phyloP scores from a whole-genome alignment of 2,888 invertebrate genomes.

The Buathra laborator region DNA sequence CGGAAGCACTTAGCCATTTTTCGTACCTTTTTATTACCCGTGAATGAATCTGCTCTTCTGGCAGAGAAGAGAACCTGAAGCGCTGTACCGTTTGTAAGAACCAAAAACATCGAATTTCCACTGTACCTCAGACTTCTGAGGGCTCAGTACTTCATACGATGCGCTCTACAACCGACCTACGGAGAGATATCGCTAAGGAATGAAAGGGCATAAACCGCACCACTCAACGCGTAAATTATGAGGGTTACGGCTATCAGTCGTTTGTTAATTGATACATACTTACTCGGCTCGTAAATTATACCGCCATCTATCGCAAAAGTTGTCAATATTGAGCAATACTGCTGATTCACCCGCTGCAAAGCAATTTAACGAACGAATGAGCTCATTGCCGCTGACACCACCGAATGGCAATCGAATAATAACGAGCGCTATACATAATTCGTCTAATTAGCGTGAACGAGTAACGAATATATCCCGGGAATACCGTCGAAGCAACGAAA shows the following conservation, averaged over 20 bases:
- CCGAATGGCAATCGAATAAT: neutral
- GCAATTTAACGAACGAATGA: constrained; percentile 69
- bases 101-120: too few relatives aligned
- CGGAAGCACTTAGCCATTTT: neutral
- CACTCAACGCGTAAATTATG: too few relatives aligned
- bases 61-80: too few relatives aligned
- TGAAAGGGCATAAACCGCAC: too few relatives aligned
- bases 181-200: too few relatives aligned
- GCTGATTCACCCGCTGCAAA: constrained; percentile 37
- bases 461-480: neutral
- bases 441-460: constrained; percentile 8
- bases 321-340: neutral
- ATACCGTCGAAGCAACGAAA: neutral
- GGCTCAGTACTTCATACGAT: too few relatives aligned
- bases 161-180: too few relatives aligned
- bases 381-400: constrained; percentile 49
- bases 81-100: too few relatives aligned
- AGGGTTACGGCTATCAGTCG: too few relatives aligned
- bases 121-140: too few relatives aligned
- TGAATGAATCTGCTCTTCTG: neutral
- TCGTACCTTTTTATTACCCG: neutral
- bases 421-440: neutral
- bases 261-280: too few relatives aligned
- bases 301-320: neutral
- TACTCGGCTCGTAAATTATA: too few relatives aligned